A percentile compares a stretch with the other conserved stretches of the same genome.
These are phyloP conservation scores for Pemphredon lugubris DNA, from an alignment of 2,888 invertebrate species.

Conservation along the genomic window DNA sequence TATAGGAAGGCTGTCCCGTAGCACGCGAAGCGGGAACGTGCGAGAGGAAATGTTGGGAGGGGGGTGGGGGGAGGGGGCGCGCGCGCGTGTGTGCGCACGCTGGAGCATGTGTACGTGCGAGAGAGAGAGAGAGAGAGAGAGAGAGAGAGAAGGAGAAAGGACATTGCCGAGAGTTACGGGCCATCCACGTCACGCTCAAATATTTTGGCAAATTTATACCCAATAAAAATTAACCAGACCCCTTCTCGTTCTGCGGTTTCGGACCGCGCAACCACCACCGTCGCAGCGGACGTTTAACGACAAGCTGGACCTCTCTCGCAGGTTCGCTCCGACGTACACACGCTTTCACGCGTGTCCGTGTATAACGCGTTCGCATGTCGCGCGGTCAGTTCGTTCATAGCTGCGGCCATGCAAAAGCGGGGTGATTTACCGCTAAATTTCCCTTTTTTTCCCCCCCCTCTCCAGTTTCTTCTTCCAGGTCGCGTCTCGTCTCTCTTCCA, in stretches of 20 bases:
- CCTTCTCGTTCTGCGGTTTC: constrained; percentile 70
- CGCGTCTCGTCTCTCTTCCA: constrained; percentile 8
- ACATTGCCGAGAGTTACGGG: constrained; percentile 74
- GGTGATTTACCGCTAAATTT: constrained; percentile 79
- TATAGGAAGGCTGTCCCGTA: constrained; percentile 34
- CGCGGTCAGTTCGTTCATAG: constrained; percentile 28
- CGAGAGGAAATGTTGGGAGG: constrained; percentile 8
- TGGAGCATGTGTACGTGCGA: too few species aligned
- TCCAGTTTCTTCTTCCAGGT: constrained; percentile 2
- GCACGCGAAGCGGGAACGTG: constrained; percentile 33
- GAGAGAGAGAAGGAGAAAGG: constrained; percentile 44
- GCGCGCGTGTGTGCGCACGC: too few species aligned
- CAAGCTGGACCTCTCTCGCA: constrained; percentile 62
- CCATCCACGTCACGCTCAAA: constrained; percentile 80
- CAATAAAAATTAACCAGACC: constrained; percentile 81
- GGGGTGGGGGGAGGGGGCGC: background rate
- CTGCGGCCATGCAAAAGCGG: constrained; percentile 61
- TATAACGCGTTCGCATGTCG: constrained; percentile 11
- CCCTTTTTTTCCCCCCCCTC: constrained; percentile 65
- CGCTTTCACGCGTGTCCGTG: constrained; percentile 42
- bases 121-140: constrained; percentile 22
- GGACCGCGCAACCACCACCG: constrained; percentile 52
- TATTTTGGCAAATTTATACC: constrained; percentile 81
- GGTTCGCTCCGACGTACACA: constrained; percentile 44
- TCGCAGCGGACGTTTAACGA: constrained; percentile 64